Conservation (phyloP, 64 coral and sea anemone genomes). For the Trachythela sp. region DNA sequence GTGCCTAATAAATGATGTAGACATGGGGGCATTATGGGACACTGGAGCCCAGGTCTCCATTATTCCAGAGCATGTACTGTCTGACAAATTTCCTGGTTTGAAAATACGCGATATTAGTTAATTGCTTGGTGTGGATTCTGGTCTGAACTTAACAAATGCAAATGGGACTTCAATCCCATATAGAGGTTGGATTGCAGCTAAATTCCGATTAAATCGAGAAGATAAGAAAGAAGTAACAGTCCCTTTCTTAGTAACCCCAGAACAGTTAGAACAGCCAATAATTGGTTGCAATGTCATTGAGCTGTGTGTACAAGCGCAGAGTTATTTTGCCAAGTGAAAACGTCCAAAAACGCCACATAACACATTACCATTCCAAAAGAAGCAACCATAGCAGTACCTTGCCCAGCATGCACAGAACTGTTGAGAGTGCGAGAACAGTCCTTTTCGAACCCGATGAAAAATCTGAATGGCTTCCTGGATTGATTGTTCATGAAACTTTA, state of each 20-base stretch:
- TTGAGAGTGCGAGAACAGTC: not conserved
- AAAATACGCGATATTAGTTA: not conserved
- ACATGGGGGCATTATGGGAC: constrained; percentile 28
- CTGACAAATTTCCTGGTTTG: not conserved
- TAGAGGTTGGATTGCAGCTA: constrained; percentile 3
- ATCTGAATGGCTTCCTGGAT: constrained; percentile 43
- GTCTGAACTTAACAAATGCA: not conserved
- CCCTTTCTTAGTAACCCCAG: not conserved
- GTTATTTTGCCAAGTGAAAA: not conserved
- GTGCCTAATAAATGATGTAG: not conserved
- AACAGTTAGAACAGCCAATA: not conserved
- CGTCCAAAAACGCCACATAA: not conserved
- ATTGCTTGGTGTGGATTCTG: not conserved
- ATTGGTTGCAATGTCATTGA: constrained; percentile 1
- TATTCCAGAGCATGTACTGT: not conserved
- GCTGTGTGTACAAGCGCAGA: not conserved
- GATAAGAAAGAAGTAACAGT: not conserved
- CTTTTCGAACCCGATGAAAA: not conserved
- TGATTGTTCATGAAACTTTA: not conserved
- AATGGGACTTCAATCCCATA: not conserved
- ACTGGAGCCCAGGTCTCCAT: constrained; percentile 43
- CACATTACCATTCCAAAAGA: not conserved
- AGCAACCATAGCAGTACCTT: not conserved
- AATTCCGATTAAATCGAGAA: constrained; percentile 18
- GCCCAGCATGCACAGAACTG: not conserved